Evolutionary conservation across 2,888 invertebrate genomes (phyloP).

Genomic region (Stegophylla sp.): DNA sequence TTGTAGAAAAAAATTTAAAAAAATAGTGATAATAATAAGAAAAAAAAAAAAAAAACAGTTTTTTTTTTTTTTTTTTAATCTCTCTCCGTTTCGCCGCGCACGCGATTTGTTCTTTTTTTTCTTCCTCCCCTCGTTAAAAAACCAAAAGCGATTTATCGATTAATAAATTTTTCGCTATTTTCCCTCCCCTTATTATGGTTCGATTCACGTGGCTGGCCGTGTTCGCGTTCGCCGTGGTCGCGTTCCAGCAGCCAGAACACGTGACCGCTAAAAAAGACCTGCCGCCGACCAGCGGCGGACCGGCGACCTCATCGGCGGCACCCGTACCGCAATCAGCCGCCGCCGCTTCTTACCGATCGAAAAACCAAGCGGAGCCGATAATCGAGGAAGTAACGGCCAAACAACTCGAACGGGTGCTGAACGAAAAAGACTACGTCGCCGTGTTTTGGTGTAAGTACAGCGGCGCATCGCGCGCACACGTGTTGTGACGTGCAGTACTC

Average conservation of each 20-base stretch:
- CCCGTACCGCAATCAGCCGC: slow-evolving; percentile 21
- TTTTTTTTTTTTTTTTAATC: no score
- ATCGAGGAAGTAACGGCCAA: slow-evolving; percentile 93
- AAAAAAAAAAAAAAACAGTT: not conserved
- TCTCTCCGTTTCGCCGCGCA: not conserved
- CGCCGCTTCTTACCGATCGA: slow-evolving; percentile 19
- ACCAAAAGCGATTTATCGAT: no score
- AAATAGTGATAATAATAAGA: not conserved
- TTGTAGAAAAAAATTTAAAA: not conserved
- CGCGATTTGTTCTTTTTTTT: not conserved
- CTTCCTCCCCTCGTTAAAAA: not conserved
- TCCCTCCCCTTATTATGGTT: not conserved
- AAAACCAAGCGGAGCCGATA: slow-evolving; percentile 71
- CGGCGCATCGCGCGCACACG: no score
- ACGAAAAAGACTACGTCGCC: slow-evolving; percentile 92
- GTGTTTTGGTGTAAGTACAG: slow-evolving; percentile 92
- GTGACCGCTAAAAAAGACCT: slow-evolving; percentile 61
- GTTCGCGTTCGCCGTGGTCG: slow-evolving; percentile 43
- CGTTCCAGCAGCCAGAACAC: slow-evolving; percentile 60
- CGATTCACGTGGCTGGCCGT: slow-evolving; percentile 27
- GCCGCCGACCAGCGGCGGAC: slow-evolving; percentile 61
- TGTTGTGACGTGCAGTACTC: no score
- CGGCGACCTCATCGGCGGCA: slow-evolving; percentile 60
- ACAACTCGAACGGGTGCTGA: slow-evolving; percentile 86
- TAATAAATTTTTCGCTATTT: no score